Evolutionary conservation across 2,113 vertebrate species (phyloP), one percentile per base, ranked within the genome.

Genomic region (Nerophis lumbriciformis): DNA sequence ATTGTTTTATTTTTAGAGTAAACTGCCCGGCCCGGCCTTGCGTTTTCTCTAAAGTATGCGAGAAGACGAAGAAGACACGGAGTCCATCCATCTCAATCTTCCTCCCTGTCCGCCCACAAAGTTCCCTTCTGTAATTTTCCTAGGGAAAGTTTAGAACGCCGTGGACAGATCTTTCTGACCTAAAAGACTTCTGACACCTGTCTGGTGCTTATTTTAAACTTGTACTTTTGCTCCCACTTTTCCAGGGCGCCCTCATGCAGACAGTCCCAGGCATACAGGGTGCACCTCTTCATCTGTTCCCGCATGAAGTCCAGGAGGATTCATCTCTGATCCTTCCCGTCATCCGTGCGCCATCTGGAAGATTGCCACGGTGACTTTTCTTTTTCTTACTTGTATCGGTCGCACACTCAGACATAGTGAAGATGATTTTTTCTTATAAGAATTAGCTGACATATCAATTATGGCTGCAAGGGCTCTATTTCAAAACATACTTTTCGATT

Each of bases 131-230:
- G 48, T 69, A 39, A 45, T 69, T 71, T 57, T 19, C 8, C 42
- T 47, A 68, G 75, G 0, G 75, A 77, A 69, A 80, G 72, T 72
- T 56, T 65, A 3, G 52, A 52, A 65, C 47, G 14, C 65, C 21
- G 61, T 45, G 68, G 75, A 77, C 71, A 72, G 71, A 82, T 81
- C 63, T 69, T 62, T 75, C 76, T 75, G 45, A 66, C 35, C 49
- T 66, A n/a, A 72, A 72, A 71, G 61, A 53, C 55, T 55, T 53
- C 57, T 38, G 73, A 70, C 79, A 76, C 72, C 72, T 73, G 77
- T 60, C 65, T 68, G 6, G 35, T 1, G 36, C 66, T 66, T 61
- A 66, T 78, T 75, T 75, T 59, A 64, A 59, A 67, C 60, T 66
- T 76, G 68, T 72, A 74, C 75, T 50, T 45, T 45, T 45, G 4